A percentile compares a stretch with the other conserved stretches of the same genome.
Evolutionary conservation across 2,113 vertebrate genomes (phyloP).

Genomic region (Dipodomys merriami): DNA sequence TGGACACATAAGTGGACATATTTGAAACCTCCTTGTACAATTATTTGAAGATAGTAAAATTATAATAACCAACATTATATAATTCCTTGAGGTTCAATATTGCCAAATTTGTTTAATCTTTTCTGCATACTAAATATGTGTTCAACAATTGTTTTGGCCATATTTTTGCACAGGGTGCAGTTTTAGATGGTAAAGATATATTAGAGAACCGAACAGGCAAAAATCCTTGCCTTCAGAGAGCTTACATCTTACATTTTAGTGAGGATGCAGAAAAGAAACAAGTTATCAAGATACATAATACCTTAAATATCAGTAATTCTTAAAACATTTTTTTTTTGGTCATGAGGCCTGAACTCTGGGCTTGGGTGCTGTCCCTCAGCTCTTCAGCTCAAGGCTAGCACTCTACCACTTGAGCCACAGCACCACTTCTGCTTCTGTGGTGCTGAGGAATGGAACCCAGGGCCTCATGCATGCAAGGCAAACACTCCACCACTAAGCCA

Average conservation of each 20-base stretch:
- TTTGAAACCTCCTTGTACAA: too few relatives aligned
- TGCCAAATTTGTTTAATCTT: constrained; percentile 13
- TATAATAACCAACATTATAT: not conserved
- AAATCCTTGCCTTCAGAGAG: not conserved
- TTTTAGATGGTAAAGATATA: not conserved
- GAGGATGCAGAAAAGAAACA: not conserved
- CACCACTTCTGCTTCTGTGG: too few relatives aligned
- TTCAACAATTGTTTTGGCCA: not conserved
- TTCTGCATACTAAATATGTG: not conserved
- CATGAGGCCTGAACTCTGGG: too few relatives aligned
- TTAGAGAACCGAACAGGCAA: not conserved
- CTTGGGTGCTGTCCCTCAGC: too few relatives aligned
- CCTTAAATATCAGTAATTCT: not conserved
- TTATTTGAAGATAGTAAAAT: too few relatives aligned
- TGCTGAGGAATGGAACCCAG: too few relatives aligned
- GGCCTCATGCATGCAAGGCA: too few relatives aligned
- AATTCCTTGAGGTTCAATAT: not conserved
- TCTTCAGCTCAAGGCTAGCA: too few relatives aligned
- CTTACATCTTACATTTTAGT: constrained; percentile 1
- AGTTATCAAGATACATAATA: not conserved
- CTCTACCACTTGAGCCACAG: too few relatives aligned
- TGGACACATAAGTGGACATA: too few relatives aligned
- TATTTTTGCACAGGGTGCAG: not conserved
- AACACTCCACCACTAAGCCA: too few relatives aligned
- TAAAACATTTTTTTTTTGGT: not conserved